A percentile compares a stretch with the other conserved stretches of the same genome.
Conservation (phyloP, 37 sponge, comb jelly and placozoan species). For the Theonella swinhoei region DNA sequence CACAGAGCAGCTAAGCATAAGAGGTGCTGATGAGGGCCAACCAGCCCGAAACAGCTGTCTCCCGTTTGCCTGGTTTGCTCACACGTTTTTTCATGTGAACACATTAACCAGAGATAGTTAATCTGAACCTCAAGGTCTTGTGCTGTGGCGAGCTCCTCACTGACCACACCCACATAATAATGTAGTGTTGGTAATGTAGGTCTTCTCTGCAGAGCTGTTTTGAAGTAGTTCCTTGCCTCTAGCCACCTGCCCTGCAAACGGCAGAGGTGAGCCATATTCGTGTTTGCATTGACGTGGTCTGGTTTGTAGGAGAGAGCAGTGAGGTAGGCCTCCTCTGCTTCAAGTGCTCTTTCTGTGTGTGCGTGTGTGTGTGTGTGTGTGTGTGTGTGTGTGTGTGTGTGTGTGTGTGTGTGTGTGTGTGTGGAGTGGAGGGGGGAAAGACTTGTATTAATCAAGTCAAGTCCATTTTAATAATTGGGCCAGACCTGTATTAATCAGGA, state of each 20-base stretch:
- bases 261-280: slow-evolving; percentile 75
- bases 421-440: background rate
- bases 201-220: slow-evolving; percentile 27
- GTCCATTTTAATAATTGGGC: background rate
- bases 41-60: no score
- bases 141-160: slow-evolving; percentile 26
- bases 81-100: no score
- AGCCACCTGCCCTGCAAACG: slow-evolving; percentile 74
- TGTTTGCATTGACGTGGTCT: slow-evolving; percentile 74
- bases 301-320: slow-evolving; percentile 65
- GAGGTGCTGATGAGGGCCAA: no score
- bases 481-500: slow-evolving; percentile 77
- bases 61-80: no score
- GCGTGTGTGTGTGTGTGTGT: background rate
- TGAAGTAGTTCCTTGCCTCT: slow-evolving; percentile 71
- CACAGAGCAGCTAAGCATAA: no score
- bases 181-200: slow-evolving; percentile 43
- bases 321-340: slow-evolving; percentile 75
- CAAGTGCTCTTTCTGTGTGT: slow-evolving; percentile 38
- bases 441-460: background rate
- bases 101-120: no score
- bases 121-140: slow-evolving; percentile 28
- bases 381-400: slow-evolving; percentile 51
- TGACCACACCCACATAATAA: slow-evolving; percentile 58
- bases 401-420: slow-evolving; percentile 51